Conservation (phyloP, 2,113 vertebrate species). For the Cinclus cinclus region DNA sequence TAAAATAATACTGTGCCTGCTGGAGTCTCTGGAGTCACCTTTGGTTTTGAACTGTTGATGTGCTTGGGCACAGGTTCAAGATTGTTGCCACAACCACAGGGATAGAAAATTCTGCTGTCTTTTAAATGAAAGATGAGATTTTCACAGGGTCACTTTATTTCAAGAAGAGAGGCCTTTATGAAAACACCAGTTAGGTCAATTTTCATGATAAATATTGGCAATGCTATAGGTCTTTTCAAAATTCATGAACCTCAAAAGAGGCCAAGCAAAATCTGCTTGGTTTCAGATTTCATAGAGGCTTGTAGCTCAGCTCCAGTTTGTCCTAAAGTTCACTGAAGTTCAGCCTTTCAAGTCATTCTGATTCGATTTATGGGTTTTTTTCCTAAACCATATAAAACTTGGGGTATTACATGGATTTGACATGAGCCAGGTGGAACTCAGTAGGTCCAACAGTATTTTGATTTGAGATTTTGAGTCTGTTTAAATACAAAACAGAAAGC, state of each 20-base stretch:
- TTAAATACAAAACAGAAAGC: slow-evolving; percentile 45
- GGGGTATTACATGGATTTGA: slow-evolving; percentile 33
- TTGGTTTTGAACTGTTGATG: not conserved
- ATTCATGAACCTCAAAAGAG: slow-evolving; percentile 32
- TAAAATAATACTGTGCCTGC: not conserved
- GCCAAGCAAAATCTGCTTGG: not conserved
- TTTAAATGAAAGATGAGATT: slow-evolving; percentile 17
- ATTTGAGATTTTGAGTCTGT: slow-evolving; percentile 33
- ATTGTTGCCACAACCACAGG: not conserved
- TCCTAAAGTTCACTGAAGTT: slow-evolving; percentile 47
- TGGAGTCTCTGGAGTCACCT: not conserved
- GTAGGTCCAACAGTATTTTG: not conserved
- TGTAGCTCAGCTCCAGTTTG: slow-evolving; percentile 13
- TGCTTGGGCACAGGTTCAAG: not conserved
- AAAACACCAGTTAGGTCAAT: not conserved
- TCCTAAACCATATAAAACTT: slow-evolving; percentile 34
- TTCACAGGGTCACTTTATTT: not conserved
- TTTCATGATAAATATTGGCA: not conserved
- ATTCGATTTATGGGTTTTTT: not conserved
- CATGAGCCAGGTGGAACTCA: slow-evolving; percentile 36
- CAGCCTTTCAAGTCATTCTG: slow-evolving; percentile 37
- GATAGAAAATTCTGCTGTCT: not conserved
- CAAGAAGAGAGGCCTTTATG: not conserved
- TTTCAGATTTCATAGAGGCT: slow-evolving; percentile 48
- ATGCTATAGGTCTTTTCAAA: not conserved